Conservation (phyloP, 2,888 invertebrate species). For the Eupithecia abbreviata region DNA sequence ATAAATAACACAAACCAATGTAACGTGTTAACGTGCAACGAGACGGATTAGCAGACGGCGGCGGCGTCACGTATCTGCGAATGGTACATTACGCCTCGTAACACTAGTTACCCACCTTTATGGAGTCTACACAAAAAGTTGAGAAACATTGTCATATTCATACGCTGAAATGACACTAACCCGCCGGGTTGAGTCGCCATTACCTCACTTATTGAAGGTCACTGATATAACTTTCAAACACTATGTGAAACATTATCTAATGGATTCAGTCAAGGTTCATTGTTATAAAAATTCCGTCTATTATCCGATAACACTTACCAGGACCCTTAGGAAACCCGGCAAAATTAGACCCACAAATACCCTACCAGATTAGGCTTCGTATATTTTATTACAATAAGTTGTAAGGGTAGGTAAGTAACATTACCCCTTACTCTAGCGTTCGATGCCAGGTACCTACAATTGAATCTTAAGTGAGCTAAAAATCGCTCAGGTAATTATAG, state of each 20-base stretch:
- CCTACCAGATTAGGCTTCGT: background rate
- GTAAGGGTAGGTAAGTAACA: background rate
- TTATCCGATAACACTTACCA: background rate
- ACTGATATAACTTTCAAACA: background rate
- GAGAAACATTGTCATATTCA: no score
- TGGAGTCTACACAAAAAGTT: no score
- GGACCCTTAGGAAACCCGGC: background rate
- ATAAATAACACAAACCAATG: no score
- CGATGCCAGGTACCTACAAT: background rate
- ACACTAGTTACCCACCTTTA: no score
- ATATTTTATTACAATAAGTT: background rate
- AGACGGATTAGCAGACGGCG: no score
- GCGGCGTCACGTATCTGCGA: no score
- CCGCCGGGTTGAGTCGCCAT: background rate
- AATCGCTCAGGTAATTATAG: background rate
- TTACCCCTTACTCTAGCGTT: background rate
- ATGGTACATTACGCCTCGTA: no score
- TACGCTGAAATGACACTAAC: no score
- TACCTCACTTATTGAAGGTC: no score
- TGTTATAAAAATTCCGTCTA: background rate
- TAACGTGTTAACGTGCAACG: no score
- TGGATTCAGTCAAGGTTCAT: background rate
- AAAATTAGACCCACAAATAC: background rate
- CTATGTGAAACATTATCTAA: background rate
- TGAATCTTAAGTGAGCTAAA: background rate